Evolutionary conservation across 2,797 vertebrate genomes (phyloP), one percentile per base, ranked within the genome.

Genomic region (Molothrus aeneus): DNA sequence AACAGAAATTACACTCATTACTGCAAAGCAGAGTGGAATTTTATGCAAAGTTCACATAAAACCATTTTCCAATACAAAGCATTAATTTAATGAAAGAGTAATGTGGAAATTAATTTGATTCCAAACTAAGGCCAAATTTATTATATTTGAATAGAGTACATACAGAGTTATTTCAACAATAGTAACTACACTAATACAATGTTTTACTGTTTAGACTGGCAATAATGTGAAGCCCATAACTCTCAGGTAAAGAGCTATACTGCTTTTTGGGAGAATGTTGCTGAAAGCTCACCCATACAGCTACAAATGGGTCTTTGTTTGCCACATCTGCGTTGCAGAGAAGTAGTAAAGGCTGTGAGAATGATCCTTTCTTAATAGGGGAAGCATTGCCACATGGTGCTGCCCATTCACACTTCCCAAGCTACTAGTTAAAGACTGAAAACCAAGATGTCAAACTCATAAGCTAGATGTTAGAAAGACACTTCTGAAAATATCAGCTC

Each of bases 261-360:
- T 43, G 78, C 47, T 89, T 86, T 96, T 54, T 51, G 43, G 43
- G 42, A 86, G 83, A 63, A 32, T 6, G 21, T 59, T 86, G 73
- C 83, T 65, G 71, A 85, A 73, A 79, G 72, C 42, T 95, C 93
- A 81, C 71, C 80, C 75, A 47, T 10, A 56, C 45, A 92, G 71
- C 74, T 64, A 97, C 96, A 97, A 96, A 96, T 28, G 36, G 70
- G 80, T 68, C 97, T 97, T 97, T 97, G 96, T 97, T 95, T 54
- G 7, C 75, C 94, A 95, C 95, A 95, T 94, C 94, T 96, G 96
- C 79, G 69, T 36, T 68, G 60, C 90, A 96, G 93, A 94, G 85
- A 17, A 86, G 77, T 56, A 88, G 82, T 64, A 73, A 80, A 92
- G 72, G 43, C 71, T 90, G 21, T 31, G 83, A 94, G 80, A 93